Percentiles rank a stretch among this genome's conserved stretches.
These are phyloP conservation scores for Pteruthius melanotis DNA, from an alignment of 2,113 vertebrate species.

Conservation along the genomic window DNA sequence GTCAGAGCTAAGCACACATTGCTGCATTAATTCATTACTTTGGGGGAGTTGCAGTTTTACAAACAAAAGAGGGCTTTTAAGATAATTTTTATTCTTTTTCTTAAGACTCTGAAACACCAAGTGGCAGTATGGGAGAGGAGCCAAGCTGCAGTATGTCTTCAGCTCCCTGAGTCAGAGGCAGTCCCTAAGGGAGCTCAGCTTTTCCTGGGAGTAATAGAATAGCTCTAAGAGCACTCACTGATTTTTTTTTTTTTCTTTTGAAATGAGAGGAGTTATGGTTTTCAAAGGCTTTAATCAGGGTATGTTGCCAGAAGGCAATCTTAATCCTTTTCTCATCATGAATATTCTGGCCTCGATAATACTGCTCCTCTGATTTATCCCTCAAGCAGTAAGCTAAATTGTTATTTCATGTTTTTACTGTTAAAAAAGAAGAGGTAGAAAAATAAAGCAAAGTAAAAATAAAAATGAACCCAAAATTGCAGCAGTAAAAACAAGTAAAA, in stretches of 20 bases:
- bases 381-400: not conserved
- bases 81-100: not conserved
- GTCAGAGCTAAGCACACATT: not conserved
- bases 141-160: not conserved
- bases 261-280: not conserved
- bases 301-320: not conserved
- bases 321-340: not conserved
- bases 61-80: conserved; percentile 35
- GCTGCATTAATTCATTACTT: not conserved
- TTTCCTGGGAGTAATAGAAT: not conserved
- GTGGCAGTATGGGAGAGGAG: not conserved
- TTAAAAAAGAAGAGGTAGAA: not conserved
- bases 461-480: not conserved
- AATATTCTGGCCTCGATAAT: not conserved
- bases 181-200: not conserved
- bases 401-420: not conserved
- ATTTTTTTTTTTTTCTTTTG: not conserved
- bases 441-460: not conserved
- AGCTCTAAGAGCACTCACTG: not conserved
- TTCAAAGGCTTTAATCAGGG: not conserved
- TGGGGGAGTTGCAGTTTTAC: not conserved
- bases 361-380: not conserved
- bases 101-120: not conserved
- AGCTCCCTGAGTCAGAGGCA: not conserved
- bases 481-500: not conserved